A percentile compares a stretch with the other conserved stretches of the same genome.
phyloP scores from a whole-genome alignment of 2,113 vertebrate genomes.

The Hyperopisus bebe region DNA sequence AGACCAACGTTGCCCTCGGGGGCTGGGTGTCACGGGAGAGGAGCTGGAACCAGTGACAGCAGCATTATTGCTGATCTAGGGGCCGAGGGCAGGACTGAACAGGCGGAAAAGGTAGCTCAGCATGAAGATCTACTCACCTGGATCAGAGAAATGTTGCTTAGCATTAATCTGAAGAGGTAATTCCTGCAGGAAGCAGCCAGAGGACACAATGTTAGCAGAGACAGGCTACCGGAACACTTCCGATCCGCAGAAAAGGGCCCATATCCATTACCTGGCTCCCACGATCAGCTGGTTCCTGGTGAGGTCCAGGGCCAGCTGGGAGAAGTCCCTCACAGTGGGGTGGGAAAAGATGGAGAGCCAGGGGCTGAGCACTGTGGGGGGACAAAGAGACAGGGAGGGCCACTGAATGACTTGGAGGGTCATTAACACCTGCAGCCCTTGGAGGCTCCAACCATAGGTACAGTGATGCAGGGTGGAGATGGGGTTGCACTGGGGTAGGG shows the following conservation, averaged over 20 bases:
- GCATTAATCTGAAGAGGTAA: conserved; percentile 94
- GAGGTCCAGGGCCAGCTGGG: conserved; percentile 91
- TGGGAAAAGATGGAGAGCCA: conserved; percentile 88
- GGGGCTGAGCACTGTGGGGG: conserved; percentile 73
- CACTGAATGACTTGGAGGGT: background rate
- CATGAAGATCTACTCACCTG: conserved; percentile 67
- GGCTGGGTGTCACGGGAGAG: background rate
- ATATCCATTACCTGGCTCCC: conserved; percentile 84
- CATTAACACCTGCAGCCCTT: background rate
- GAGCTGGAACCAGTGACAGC: background rate
- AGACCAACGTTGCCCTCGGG: background rate
- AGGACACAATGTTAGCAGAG: conserved; percentile 10
- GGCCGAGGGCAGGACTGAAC: background rate
- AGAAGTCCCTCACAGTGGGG: conserved; percentile 82
- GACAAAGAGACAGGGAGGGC: background rate
- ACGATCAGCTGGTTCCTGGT: conserved; percentile 93
- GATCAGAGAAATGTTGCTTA: conserved; percentile 85
- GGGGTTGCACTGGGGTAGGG: background rate
- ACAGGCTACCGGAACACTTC: background rate
- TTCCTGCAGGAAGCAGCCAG: conserved; percentile 65
- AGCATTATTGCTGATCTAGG: background rate
- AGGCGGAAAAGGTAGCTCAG: background rate
- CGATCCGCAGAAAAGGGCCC: background rate
- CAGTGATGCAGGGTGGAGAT: background rate
- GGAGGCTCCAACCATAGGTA: background rate